A percentile compares a stretch with the other conserved stretches of the same genome.
Conservation (phyloP, 2,113 vertebrate genomes). For the Eclectus roratus region DNA sequence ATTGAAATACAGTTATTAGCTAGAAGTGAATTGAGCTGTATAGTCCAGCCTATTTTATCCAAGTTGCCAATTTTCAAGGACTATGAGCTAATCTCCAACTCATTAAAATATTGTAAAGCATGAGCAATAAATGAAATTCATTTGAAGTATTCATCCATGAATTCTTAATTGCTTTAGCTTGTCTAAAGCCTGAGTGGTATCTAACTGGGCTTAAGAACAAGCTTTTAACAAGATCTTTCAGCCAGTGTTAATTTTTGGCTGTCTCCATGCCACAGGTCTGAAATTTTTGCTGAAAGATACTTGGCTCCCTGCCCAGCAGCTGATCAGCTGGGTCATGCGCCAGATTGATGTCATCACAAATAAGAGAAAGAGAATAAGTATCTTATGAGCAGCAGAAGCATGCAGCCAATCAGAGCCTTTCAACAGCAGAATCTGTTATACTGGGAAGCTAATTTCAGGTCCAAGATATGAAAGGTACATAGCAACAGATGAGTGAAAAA, state of each 20-base stretch:
- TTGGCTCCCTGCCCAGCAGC: neutral
- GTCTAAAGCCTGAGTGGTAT: neutral
- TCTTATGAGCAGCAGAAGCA: neutral
- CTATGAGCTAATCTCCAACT: neutral
- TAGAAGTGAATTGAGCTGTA: neutral
- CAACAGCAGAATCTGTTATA: neutral
- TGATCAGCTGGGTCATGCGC: neutral
- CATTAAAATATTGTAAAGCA: slow-evolving; percentile 42
- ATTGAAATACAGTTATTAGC: neutral
- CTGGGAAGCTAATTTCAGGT: neutral
- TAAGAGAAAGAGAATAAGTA: neutral
- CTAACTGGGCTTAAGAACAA: slow-evolving; percentile 21
- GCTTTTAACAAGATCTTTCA: neutral
- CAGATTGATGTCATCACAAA: neutral
- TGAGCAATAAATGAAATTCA: slow-evolving; percentile 24
- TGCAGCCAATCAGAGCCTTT: neutral
- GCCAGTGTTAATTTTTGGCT: neutral
- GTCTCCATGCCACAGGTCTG: neutral
- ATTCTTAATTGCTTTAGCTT: slow-evolving; percentile 34
- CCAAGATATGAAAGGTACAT: neutral
- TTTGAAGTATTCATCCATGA: slow-evolving; percentile 38
- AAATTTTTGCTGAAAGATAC: neutral
- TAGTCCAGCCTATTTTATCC: neutral
- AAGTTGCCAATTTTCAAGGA: slow-evolving; percentile 20
- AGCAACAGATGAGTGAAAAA: neutral